Base-by-base conservation (phyloP, 2,113 vertebrate species). In the Platanista minor region DNA sequence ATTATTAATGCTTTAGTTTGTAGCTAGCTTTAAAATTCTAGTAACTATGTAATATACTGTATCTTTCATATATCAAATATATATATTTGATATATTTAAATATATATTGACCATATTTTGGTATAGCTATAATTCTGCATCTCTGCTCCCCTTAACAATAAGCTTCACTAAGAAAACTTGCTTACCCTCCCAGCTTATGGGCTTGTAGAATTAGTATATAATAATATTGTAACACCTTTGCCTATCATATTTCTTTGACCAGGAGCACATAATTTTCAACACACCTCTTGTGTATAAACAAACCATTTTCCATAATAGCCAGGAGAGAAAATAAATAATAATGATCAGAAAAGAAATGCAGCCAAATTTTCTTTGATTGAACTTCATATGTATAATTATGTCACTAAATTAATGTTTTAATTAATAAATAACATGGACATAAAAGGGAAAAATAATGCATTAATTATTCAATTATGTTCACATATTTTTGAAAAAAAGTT, bases 191-290 rank as follows among this genome's bases (percentile, higher is more conserved):
- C 7, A 9, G 43, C 52, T 41, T 15, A 36, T 2, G 11, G 23
- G 11, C 29, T 17, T 36, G 12, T 23, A 5, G n/a, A 46, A 13
- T 3, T 13, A 14, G 43, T 2, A 23, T 36, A 6, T 46, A 13
- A 21, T 33, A 54, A 25, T 1, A 7, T 2, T 0, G 46, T 23
- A 3, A 43, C 3, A 21, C 17, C 67, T 29, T n/a, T 13, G 25
- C 36, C 17, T 39, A 3, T 5, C 27, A 31, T 61, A 31, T 46
- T 23, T 57, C 8, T 18, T 10, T 39, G 27, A 20, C 27, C 31
- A 31, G 15, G 29, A 13, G 9, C 66, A 52, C 20, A 8, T 27
- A 10, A 20, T 12, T 82, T 54, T 31, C 49, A 52, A 17, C 17
- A 52, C 14, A 52, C 12, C 2, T 23, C 31, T n/a, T 11, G 3